phyloP scores from a whole-genome alignment of 2,888 invertebrate genomes.

The Sarcophaga rosellei region DNA sequence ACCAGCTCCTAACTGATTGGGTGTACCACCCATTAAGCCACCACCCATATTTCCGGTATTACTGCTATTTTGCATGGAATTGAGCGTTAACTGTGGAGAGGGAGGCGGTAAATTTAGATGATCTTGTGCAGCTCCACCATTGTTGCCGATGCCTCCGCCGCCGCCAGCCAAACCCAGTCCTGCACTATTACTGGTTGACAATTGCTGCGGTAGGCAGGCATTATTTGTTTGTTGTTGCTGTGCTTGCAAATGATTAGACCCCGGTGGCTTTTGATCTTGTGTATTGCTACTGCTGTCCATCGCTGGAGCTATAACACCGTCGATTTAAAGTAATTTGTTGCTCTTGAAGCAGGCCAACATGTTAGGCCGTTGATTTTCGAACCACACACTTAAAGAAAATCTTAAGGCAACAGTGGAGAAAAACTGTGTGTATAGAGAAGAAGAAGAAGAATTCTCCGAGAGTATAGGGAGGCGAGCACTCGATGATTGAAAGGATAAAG shows the following conservation, averaged over 20 bases:
- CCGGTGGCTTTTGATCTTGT: constrained; percentile 65
- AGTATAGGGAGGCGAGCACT: too few relatives aligned
- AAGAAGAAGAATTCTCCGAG: too few relatives aligned
- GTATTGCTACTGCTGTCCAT: constrained; percentile 63
- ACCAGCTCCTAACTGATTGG: constrained; percentile 56
- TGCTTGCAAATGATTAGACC: constrained; percentile 58
- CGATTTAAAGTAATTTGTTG: constrained; percentile 57
- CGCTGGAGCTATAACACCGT: constrained; percentile 44
- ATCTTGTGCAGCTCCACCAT: constrained; percentile 36
- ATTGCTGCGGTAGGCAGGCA: constrained; percentile 53
- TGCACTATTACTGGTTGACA: constrained; percentile 46
- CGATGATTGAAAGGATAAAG: too few relatives aligned
- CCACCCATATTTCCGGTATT: constrained; percentile 56
- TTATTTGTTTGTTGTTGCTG: constrained; percentile 26
- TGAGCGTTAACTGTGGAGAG: constrained; percentile 69
- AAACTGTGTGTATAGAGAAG: too few relatives aligned
- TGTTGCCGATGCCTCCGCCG: constrained; percentile 11
- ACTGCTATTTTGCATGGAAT: constrained; percentile 64
- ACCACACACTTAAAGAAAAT: constrained; percentile 29
- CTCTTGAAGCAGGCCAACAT: constrained; percentile 62
- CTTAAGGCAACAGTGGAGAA: background rate
- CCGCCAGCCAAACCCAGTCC: constrained; percentile 36
- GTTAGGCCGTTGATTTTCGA: constrained; percentile 51
- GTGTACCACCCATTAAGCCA: constrained; percentile 59
- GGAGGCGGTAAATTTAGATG: constrained; percentile 74